Evolutionary conservation across 1,140 invertebrate genomes (phyloP).

Genomic region (Drosophila santomea): DNA sequence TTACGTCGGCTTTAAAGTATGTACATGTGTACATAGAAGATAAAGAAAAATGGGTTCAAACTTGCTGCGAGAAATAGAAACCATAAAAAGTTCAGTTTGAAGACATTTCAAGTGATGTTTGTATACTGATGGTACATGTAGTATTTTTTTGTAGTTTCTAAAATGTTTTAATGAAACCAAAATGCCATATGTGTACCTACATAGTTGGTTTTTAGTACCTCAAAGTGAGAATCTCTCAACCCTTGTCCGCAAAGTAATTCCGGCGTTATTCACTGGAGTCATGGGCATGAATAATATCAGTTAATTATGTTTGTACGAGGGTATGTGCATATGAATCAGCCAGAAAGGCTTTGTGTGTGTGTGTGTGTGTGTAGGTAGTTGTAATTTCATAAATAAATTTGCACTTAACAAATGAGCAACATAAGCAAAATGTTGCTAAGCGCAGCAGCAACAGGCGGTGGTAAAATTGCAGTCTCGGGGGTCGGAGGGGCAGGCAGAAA

Average conservation of each 20-base stretch:
- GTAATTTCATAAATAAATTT: slow-evolving; percentile 76
- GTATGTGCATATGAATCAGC: slow-evolving; percentile 19
- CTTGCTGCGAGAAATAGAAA: neutral
- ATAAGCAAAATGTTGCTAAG: slow-evolving; percentile 75
- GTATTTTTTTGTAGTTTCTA: neutral
- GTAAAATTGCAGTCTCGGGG: slow-evolving; percentile 15
- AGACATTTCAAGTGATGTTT: no score
- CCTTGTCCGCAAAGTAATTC: slow-evolving; percentile 28
- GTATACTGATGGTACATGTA: no score
- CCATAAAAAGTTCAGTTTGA: neutral
- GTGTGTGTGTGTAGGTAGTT: slow-evolving; percentile 34
- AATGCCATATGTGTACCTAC: neutral
- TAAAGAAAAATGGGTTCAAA: neutral
- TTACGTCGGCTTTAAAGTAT: neutral
- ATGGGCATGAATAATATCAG: slow-evolving; percentile 74
- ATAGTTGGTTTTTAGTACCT: neutral
- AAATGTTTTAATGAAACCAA: neutral
- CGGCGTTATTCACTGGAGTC: slow-evolving; percentile 52
- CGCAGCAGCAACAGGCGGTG: slow-evolving; percentile 66
- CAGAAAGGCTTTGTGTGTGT: slow-evolving; percentile 12
- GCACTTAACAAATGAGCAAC: slow-evolving; percentile 71
- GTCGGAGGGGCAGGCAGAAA: no score
- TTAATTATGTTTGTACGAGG: slow-evolving; percentile 59
- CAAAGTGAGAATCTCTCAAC: neutral
- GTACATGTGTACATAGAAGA: neutral